Base-by-base conservation (phyloP, 1,140 invertebrate species). In the Cydia pomonella region DNA sequence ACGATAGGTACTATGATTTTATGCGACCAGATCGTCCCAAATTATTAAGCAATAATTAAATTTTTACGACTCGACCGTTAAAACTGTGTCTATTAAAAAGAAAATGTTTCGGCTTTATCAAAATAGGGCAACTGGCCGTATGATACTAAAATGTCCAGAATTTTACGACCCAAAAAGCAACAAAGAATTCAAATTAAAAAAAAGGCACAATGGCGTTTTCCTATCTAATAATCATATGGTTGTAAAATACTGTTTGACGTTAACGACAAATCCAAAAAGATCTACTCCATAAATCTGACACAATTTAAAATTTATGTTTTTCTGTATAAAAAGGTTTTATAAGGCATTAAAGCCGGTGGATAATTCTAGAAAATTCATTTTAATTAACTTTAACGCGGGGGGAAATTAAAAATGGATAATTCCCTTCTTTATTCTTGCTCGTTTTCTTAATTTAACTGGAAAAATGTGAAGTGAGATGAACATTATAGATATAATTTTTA, bases 211-310 rank as follows among this genome's bases (percentile, higher is more conserved):
- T 71, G 76, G 76, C 47, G 74, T 80, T 81, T 82, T 78, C 74
- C 75, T 66, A 71, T 64, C 75, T 84, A 84, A 88, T 84, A 85
- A 85, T 81, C 77, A 82, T 75, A 82, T 71, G 79, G 82, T 82
- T 78, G 75, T 89, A 88, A 87, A 92, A 85, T 87, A 87, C 81
- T 84, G 84, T 86, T 72, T 79, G 85, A 89, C 86, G 25, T 91
- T 92, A 87, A 92, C 84, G 87, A 89, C 84, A 85, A 88, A 87
- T 90, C 84, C 86, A 88, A 85, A 85, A 85, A 80, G 84, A 80
- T 81, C 82, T 87, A 90, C 84, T 87, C 84, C 87, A 87, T 86
- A 89, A 89, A 90, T 89, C 87, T 89, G 87, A 90, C 90, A 88
- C 79, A 84, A 86, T 79, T 76, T 82, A 73, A 81, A 88, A 88